phyloP scores from a whole-genome alignment of 2,797 vertebrate species.

The Dipus sagitta region DNA sequence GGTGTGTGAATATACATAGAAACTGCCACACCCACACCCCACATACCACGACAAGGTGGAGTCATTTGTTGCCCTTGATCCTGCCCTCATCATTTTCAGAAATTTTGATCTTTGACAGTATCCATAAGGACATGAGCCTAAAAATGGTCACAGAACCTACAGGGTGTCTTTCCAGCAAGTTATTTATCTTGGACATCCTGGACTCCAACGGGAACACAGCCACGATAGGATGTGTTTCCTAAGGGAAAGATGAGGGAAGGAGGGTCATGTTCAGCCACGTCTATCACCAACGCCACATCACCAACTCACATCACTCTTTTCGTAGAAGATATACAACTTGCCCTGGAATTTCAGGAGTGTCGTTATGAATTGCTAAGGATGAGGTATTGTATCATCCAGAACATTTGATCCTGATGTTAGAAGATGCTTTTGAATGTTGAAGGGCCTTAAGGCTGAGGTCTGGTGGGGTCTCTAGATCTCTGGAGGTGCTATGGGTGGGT shows the following conservation, averaged over 20 bases:
- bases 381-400: neutral
- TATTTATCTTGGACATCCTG: neutral
- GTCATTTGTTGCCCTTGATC: neutral
- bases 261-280: neutral
- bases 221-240: neutral
- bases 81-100: conserved; percentile 33
- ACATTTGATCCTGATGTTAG: conserved; percentile 55
- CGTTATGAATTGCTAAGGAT: neutral
- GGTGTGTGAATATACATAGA: conserved; percentile 65
- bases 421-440: neutral
- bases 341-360: neutral
- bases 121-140: neutral
- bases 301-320: neutral
- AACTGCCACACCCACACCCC: conserved; percentile 71
- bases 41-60: conserved; percentile 62
- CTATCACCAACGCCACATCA: neutral
- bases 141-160: neutral
- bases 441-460: neutral
- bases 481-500: neutral
- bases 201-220: neutral
- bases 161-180: neutral
- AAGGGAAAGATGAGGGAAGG: neutral
- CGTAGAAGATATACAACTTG: neutral
- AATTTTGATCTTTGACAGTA: neutral
- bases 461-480: neutral